These are phyloP conservation scores for Nineta flava DNA, from an alignment of 2,888 invertebrate genomes.

Conservation along the genomic window DNA sequence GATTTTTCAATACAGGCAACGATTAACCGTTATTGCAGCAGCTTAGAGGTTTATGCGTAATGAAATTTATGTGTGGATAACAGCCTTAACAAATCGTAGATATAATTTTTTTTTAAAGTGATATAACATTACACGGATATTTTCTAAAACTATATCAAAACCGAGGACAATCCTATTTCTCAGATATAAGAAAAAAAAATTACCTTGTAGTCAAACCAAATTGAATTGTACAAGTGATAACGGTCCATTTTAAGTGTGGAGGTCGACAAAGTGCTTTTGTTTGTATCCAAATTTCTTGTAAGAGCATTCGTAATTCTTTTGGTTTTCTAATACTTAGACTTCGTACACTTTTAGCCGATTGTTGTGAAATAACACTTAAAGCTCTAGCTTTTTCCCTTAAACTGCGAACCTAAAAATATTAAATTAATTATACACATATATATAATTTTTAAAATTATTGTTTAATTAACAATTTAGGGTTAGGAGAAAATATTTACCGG, in stretches of 20 bases:
- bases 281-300: constrained; percentile 55
- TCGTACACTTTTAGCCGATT: constrained; percentile 47
- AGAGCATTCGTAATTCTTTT: constrained; percentile 51
- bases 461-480: not conserved
- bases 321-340: constrained; percentile 53
- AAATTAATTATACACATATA: not conserved
- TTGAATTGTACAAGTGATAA: constrained; percentile 64
- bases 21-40: too few relatives aligned
- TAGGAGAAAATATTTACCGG: constrained; percentile 37
- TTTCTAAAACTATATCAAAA: not conserved
- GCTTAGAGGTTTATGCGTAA: too few relatives aligned
- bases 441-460: not conserved
- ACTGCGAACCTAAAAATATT: constrained; percentile 47
- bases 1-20: too few relatives aligned
- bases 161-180: too few relatives aligned
- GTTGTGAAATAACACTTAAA: constrained; percentile 45
- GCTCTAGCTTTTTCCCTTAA: constrained; percentile 50
- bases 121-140: not conserved
- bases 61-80: too few relatives aligned
- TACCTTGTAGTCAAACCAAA: constrained; percentile 67
- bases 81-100: too few relatives aligned
- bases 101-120: not conserved
- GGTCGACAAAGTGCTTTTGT: constrained; percentile 57
- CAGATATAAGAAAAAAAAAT: too few relatives aligned
- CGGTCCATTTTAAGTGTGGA: constrained; percentile 57